Percentiles rank a stretch among this genome's conserved stretches.
These are phyloP conservation scores for Pterocles burchelli DNA, from an alignment of 2,113 vertebrate species.

Conservation along the genomic window DNA sequence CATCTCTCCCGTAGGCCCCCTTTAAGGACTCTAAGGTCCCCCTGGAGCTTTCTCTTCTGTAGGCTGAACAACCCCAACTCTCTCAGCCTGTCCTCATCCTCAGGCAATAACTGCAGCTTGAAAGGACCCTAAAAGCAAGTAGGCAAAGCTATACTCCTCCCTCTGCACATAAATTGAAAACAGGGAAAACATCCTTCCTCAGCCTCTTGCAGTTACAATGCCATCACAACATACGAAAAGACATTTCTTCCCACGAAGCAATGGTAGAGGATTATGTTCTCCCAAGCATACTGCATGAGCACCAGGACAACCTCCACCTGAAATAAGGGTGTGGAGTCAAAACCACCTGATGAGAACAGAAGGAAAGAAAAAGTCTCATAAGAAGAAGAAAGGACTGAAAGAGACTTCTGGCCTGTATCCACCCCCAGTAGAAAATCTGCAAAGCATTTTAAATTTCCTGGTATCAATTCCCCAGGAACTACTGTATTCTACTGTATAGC, in stretches of 20 bases:
- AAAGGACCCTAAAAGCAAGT: not conserved
- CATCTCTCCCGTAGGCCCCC: too few relatives aligned
- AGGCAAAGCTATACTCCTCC: not conserved
- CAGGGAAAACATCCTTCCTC: fast-evolving
- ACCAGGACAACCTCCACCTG: not conserved
- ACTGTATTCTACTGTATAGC: not conserved
- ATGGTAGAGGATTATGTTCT: not conserved
- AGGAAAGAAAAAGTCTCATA: not conserved
- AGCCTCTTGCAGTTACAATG: not conserved
- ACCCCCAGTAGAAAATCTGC: not conserved
- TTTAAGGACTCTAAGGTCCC: too few relatives aligned
- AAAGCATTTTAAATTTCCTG: not conserved
- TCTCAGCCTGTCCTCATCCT: too few relatives aligned
- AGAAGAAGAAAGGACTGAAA: not conserved
- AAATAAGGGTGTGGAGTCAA: not conserved
- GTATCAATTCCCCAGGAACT: not conserved
- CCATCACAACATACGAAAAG: not conserved
- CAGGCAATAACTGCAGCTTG: not conserved
- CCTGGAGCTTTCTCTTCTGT: too few relatives aligned
- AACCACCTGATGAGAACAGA: not conserved
- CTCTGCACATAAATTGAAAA: not conserved
- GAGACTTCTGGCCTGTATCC: not conserved
- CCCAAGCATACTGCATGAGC: not conserved
- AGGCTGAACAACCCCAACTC: too few relatives aligned
- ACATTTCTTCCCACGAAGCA: not conserved